A percentile compares a stretch with the other conserved stretches of the same genome.
Evolutionary conservation across 2,113 vertebrate species (phyloP).

Genomic region (Gnathonemus longibarbis): DNA sequence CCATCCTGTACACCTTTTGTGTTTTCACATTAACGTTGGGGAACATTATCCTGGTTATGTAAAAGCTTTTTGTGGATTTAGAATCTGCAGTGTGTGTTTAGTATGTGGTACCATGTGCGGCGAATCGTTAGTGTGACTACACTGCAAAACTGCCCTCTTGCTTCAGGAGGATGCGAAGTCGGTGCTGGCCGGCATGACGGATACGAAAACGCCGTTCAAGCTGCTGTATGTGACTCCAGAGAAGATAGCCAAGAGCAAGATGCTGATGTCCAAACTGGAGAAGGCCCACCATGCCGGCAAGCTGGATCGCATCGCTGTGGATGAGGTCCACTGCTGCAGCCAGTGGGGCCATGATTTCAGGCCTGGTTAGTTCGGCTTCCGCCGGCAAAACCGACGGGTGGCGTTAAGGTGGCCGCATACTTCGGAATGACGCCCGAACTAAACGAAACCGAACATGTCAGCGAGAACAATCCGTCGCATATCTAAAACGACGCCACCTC

Average conservation of each 20-base stretch:
- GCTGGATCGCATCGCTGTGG: conserved; percentile 78
- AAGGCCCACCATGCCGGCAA: conserved; percentile 77
- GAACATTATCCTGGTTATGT: neutral
- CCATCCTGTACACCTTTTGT: neutral
- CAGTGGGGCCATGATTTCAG: conserved; percentile 98
- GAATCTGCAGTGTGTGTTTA: neutral
- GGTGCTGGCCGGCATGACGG: conserved; percentile 73
- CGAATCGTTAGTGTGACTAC: neutral
- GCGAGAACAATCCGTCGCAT: neutral
- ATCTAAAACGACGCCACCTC: neutral
- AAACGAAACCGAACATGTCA: neutral
- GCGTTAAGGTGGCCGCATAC: neutral
- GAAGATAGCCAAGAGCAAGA: conserved; percentile 94
- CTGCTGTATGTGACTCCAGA: conserved; percentile 93
- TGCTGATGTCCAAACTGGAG: conserved; percentile 93
- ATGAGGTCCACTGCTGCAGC: conserved; percentile 97
- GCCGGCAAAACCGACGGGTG: neutral
- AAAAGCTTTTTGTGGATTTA: neutral
- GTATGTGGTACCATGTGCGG: neutral
- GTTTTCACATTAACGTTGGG: neutral
- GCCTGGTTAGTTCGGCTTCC: conserved; percentile 62
- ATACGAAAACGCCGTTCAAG: conserved; percentile 67
- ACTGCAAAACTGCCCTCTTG: neutral
- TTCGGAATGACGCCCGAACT: neutral
- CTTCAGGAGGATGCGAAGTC: conserved; percentile 79